Percentiles rank a stretch among this genome's conserved stretches.
Conservation (phyloP, 1,140 invertebrate genomes). For the Drosophila suzukii region DNA sequence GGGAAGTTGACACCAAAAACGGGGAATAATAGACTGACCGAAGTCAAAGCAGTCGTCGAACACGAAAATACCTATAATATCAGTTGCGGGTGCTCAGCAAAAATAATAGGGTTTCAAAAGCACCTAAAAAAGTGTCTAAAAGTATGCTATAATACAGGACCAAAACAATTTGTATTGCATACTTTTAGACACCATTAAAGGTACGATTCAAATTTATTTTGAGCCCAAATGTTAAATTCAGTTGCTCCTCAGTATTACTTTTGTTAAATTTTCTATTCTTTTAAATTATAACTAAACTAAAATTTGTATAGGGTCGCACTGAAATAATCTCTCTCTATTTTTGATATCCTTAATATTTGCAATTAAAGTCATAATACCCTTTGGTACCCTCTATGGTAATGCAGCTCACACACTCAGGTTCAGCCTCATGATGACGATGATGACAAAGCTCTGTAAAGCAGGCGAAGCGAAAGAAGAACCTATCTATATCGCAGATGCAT, state of each 20-base stretch:
- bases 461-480: constrained; percentile 22
- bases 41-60: neutral
- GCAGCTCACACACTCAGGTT: neutral
- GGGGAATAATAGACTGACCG: constrained; percentile 15
- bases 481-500: constrained; percentile 42
- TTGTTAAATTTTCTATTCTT: too few species aligned
- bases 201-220: too few species aligned
- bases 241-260: too few species aligned
- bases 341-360: too few species aligned
- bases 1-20: constrained; percentile 25
- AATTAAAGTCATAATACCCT: neutral
- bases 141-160: too few species aligned
- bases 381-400: constrained; percentile 13
- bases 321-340: too few species aligned
- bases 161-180: too few species aligned
- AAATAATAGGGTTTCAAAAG: neutral
- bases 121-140: neutral
- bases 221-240: too few species aligned
- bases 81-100: too few species aligned
- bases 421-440: constrained; percentile 8
- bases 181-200: too few species aligned
- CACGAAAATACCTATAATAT: neutral
- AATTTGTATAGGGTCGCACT: too few species aligned
- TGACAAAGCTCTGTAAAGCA: constrained; percentile 43
- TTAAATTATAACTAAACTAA: too few species aligned